phyloP scores from a whole-genome alignment of 2,797 vertebrate species.

The Melanotaenia boesemani region DNA sequence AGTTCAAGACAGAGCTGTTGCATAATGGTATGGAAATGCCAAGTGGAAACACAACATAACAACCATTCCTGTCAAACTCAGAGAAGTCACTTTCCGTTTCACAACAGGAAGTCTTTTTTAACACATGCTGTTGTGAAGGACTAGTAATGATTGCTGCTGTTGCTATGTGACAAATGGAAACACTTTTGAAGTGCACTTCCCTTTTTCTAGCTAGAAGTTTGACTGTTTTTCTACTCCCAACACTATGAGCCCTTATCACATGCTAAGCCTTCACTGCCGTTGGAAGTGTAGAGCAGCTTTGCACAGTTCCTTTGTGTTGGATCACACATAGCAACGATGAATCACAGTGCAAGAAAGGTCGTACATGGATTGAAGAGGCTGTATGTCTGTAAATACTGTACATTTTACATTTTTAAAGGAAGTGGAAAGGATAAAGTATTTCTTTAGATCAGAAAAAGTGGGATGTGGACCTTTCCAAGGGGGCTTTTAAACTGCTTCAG shows the following conservation, averaged over 20 bases:
- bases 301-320: conserved; percentile 24
- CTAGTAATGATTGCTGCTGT: conserved; percentile 44
- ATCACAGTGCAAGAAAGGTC: conserved; percentile 19
- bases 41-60: conserved; percentile 31
- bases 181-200: conserved; percentile 58
- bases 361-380: neutral
- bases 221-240: conserved; percentile 27
- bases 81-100: conserved; percentile 36
- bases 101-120: conserved; percentile 27
- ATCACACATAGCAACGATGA: conserved; percentile 34
- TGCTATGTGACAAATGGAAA: conserved; percentile 77
- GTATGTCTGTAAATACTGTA: conserved; percentile 12
- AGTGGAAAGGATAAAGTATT: neutral
- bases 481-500: neutral
- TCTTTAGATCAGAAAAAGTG: neutral
- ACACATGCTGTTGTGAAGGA: conserved; percentile 43
- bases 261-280: conserved; percentile 36
- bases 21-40: conserved; percentile 38
- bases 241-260: conserved; percentile 38
- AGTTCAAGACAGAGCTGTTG: neutral
- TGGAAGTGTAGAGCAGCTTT: conserved; percentile 21
- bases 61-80: conserved; percentile 10
- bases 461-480: neutral
- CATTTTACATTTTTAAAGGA: conserved; percentile 18
- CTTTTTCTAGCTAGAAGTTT: conserved; percentile 55